These are phyloP conservation scores for Scaptomyza parva DNA, from an alignment of 2,888 invertebrate genomes.

Conservation along the genomic window DNA sequence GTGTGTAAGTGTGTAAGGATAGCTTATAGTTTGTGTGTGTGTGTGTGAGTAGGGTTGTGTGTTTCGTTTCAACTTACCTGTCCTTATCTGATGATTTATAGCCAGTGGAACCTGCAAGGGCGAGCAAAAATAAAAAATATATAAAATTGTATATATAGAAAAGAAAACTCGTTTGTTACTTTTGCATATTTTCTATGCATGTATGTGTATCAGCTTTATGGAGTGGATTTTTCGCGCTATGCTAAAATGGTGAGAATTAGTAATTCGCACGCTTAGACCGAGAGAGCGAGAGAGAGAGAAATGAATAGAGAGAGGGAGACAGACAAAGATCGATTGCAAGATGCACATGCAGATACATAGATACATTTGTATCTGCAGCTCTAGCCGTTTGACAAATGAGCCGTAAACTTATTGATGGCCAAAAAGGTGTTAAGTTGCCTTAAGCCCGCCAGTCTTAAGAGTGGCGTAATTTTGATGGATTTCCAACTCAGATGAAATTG, in stretches of 20 bases:
- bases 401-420: constrained; percentile 50
- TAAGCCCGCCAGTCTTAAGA: constrained; percentile 8
- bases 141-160: constrained; percentile 35
- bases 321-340: constrained; percentile 23
- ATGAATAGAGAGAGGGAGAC: constrained; percentile 25
- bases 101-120: constrained; percentile 90
- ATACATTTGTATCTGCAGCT: constrained; percentile 31
- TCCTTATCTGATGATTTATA: constrained; percentile 94
- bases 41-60: constrained; percentile 37
- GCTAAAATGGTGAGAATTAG: constrained; percentile 17
- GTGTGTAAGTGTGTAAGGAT: constrained; percentile 17
- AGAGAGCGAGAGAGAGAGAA: constrained; percentile 25
- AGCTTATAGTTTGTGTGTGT: background rate
- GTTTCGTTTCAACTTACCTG: constrained; percentile 87
- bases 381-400: constrained; percentile 62
- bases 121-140: constrained; percentile 39
- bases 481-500: constrained; percentile 26
- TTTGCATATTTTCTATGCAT: constrained; percentile 13
- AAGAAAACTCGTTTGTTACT: constrained; percentile 33
- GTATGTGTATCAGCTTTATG: constrained; percentile 7
- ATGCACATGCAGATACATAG: constrained; percentile 23
- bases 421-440: constrained; percentile 51
- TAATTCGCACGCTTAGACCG: constrained; percentile 20
- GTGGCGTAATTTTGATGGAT: constrained; percentile 64
- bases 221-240: constrained; percentile 26